Conservation (phyloP, 2,797 vertebrate species). For the Nothura maculosa region DNA sequence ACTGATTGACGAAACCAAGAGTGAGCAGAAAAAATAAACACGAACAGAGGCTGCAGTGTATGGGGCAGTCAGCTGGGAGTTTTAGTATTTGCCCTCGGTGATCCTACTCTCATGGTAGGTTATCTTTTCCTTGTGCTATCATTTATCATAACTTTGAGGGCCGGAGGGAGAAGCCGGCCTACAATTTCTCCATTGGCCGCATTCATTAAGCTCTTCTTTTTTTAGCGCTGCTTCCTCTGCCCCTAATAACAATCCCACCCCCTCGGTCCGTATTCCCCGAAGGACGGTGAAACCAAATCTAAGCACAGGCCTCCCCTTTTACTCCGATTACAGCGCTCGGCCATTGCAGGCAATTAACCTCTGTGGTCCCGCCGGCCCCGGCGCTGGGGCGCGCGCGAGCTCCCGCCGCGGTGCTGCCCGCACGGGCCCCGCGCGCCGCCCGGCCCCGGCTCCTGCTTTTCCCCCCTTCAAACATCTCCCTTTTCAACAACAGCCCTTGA, state of each 20-base stretch:
- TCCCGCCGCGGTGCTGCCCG: slow-evolving; percentile 64
- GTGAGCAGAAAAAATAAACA: slow-evolving; percentile 97
- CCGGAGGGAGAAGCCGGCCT: slow-evolving; percentile 83
- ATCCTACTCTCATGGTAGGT: slow-evolving; percentile 95
- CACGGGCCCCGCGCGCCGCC: slow-evolving; percentile 32
- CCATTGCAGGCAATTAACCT: slow-evolving; percentile 90
- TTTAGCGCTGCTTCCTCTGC: slow-evolving; percentile 81
- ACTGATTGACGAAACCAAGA: slow-evolving; percentile 95
- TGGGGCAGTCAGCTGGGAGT: slow-evolving; percentile 96
- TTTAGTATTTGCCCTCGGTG: slow-evolving; percentile 97
- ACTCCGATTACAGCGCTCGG: slow-evolving; percentile 83
- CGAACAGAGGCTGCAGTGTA: slow-evolving; percentile 96
- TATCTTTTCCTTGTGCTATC: slow-evolving; percentile 97
- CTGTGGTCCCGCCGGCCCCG: slow-evolving; percentile 82
- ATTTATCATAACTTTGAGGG: slow-evolving; percentile 95
- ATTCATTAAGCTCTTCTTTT: slow-evolving; percentile 85
- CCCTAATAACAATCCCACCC: slow-evolving; percentile 82
- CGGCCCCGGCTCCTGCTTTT: slow-evolving; percentile 50
- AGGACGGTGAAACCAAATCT: slow-evolving; percentile 88
- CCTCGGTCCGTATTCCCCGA: slow-evolving; percentile 84
- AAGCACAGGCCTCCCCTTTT: slow-evolving; percentile 80
- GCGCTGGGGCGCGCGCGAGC: slow-evolving; percentile 62
- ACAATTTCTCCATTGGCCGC: slow-evolving; percentile 84
- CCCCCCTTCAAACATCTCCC: slow-evolving; percentile 55
- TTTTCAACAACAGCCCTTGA: slow-evolving; percentile 78